Evolutionary conservation across 2,113 vertebrate species (phyloP).

Genomic region (Corythornis cristatus): DNA sequence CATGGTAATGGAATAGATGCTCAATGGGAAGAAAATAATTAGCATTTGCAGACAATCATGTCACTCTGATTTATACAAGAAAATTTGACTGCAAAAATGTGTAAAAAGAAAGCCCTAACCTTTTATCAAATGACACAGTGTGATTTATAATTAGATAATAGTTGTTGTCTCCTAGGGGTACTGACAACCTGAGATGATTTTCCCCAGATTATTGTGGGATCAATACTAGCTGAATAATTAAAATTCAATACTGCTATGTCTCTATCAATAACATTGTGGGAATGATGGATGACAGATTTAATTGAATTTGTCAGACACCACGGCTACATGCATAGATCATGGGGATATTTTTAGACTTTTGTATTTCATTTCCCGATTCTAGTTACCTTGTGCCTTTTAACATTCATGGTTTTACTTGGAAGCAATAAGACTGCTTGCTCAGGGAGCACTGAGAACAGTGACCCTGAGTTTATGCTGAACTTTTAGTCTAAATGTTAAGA

Average conservation of each 20-base stretch:
- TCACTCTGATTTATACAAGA: conserved; percentile 46
- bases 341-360: conserved; percentile 78
- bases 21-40: conserved; percentile 56
- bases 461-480: conserved; percentile 61
- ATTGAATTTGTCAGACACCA: conserved; percentile 80
- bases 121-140: conserved; percentile 74
- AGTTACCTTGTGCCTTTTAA: conserved; percentile 65
- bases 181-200: conserved; percentile 77
- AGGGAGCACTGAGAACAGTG: conserved; percentile 26
- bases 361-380: conserved; percentile 71
- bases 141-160: conserved; percentile 83
- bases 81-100: conserved; percentile 45
- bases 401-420: conserved; percentile 49
- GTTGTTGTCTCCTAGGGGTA: conserved; percentile 69
- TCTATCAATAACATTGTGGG: conserved; percentile 78
- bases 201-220: conserved; percentile 79
- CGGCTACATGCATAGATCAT: conserved; percentile 70
- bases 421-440: conserved; percentile 36
- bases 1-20: conserved; percentile 3
- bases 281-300: conserved; percentile 83
- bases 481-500: conserved; percentile 55
- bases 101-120: conserved; percentile 56
- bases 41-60: conserved; percentile 42
- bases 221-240: conserved; percentile 85
- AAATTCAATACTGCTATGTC: conserved; percentile 79